phyloP scores from a whole-genome alignment of 2,113 vertebrate species.

The human region GRCh38 chr3:126884501-126885000 shows the following conservation, averaged over 20 bases:
- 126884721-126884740: background rate
- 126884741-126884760: background rate
- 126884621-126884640: background rate
- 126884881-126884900: background rate
- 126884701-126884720: background rate
- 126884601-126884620: background rate
- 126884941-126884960: background rate
- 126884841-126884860: background rate
- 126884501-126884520: slow-evolving; percentile 40
- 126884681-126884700: background rate
- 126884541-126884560: slow-evolving; percentile 20
- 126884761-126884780: background rate
- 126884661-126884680: background rate
- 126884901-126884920: background rate
- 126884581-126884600: background rate
- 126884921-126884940: background rate
- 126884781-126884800: background rate
- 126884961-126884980: background rate
- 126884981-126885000: background rate
- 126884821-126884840: background rate
- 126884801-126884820: background rate
- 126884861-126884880: background rate
- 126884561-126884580: background rate
- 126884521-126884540: slow-evolving; percentile 10
- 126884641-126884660: background rate